Evolutionary conservation across 2,797 vertebrate genomes (phyloP), one percentile per base, ranked within the genome.

Genomic region (Dryobates pubescens): DNA sequence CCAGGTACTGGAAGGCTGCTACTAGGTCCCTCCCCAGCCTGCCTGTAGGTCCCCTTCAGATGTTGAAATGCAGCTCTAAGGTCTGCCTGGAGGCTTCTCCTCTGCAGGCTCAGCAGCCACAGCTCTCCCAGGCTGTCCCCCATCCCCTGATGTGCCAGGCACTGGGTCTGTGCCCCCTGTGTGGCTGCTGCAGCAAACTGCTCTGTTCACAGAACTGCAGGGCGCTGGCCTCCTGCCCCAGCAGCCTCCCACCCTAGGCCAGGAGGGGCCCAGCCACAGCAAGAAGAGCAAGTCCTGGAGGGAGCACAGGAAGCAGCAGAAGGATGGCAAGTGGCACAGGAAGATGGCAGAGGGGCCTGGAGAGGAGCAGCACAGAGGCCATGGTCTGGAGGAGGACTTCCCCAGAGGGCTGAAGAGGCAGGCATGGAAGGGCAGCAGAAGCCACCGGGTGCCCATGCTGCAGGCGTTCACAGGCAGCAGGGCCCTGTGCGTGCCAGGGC

Each of bases 141-240:
- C 49, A 49, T 22, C 49, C 22, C 49, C 11, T 53, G 19, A 14
- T 54, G 34, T 29, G n/a, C 65, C 0, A 0, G 22, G 15, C 4
- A 3, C 11, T 13, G 29, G 22, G 54, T 65, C n/a, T 29, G 23
- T 20, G 11, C 23, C 10, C 43, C 32, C 49, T 43, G 29, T 4
- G 1, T 17, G 32, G 16, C 2, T 64, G 10, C 8, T 63, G 38
- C 93, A 82, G 38, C 34, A 43, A 92, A 54, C 54, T 17, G 3
- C 57, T 96, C 17, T 95, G 17, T 96, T 94, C 96, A 27, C 96
- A 98, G 98, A 98, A 63, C 96, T 98, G 45, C 95, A 97, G 85
- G 97, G 97, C 74, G 96, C 95, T 12, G 97, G 97, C n/a, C 94
- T 97, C 59, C 91, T 98, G 73, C 97, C 96, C 1, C 82, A 84